These are phyloP conservation scores for Drosophila prosaltans DNA, from an alignment of 1,140 invertebrate genomes.

Conservation along the genomic window DNA sequence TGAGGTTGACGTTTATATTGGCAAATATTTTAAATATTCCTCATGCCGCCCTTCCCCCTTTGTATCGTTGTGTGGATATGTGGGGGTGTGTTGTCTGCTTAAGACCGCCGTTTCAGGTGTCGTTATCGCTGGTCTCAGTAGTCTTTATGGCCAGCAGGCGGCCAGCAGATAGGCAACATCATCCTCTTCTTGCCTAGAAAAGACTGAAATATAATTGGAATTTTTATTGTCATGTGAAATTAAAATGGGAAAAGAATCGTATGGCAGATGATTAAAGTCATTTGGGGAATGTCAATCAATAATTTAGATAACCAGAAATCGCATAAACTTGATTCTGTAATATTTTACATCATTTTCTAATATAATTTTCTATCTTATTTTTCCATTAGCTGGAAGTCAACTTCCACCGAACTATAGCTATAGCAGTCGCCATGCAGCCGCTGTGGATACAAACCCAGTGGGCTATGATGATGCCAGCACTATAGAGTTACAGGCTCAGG, in stretches of 20 bases:
- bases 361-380: background rate
- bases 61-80: background rate
- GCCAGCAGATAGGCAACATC: conserved; percentile 18
- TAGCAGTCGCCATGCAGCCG: conserved; percentile 35
- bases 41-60: background rate
- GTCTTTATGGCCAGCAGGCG: conserved; percentile 38
- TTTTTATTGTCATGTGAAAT: conserved; percentile 61
- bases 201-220: conserved; percentile 65
- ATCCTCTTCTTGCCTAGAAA: conserved; percentile 29
- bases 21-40: conserved; percentile 76
- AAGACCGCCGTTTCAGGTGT: conserved; percentile 37
- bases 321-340: background rate
- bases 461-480: conserved; percentile 29
- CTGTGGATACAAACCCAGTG: conserved; percentile 18
- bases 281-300: no score
- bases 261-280: background rate
- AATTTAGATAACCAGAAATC: background rate
- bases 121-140: conserved; percentile 49
- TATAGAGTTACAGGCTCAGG: conserved; percentile 52
- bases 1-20: conserved; percentile 75
- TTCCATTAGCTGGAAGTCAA: conserved; percentile 16
- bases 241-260: background rate
- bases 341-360: no score
- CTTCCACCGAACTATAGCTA: conserved; percentile 42
- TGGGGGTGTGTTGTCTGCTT: conserved; percentile 38